Base-by-base conservation (phyloP, 2,797 vertebrate species). In the Streptopelia turtur region DNA sequence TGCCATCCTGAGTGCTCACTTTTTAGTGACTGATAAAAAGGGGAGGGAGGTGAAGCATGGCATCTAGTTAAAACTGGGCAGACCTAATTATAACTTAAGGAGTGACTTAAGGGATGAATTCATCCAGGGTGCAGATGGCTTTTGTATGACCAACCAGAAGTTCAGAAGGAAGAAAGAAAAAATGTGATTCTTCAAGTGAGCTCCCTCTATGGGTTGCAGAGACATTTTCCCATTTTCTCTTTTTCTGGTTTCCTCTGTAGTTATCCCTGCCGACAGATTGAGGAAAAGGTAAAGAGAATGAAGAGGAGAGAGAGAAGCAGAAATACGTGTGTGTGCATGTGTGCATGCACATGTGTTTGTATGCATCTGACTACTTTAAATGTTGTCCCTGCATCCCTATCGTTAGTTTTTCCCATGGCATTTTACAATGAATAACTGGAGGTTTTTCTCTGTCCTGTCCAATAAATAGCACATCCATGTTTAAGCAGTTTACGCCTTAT, bases 171-270 rank as follows among this genome's bases (percentile, higher is more conserved):
- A 93, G 49, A 25, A 47, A 53, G 61, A 72, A n/a, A 25, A 83
- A 65, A 30, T 52, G 20, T 61, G 13, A 31, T 72, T 82, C 77
- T 94, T 95, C 49, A 91, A 72, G 77, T 35, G 60, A 95, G 43
- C 33, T 74, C 57, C 50, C 28, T 77, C 82, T 87, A 37, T 59
- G 23, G 68, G 11, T 72, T 69, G 65, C 9, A 15, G 10, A 72
- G 43, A 27, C 9, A 39, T 50, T 94, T 92, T 8, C 13, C 25
- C 78, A 4, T 64, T 79, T 87, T 15, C 18, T 13, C 12, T 37
- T 90, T 88, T 91, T 83, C 18, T 76, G 13, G 4, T 87, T 92
- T 95, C 33, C 94, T 97, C 77, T 71, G 6, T 63, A 87, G 68
- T 30, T 64, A 28, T 76, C n/a, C 52, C 66, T 82, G 50, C 57